Percentiles rank a stretch among this genome's conserved stretches.
Evolutionary conservation across 1,140 invertebrate species (phyloP).

Genomic region (Mactra quadrangularis): DNA sequence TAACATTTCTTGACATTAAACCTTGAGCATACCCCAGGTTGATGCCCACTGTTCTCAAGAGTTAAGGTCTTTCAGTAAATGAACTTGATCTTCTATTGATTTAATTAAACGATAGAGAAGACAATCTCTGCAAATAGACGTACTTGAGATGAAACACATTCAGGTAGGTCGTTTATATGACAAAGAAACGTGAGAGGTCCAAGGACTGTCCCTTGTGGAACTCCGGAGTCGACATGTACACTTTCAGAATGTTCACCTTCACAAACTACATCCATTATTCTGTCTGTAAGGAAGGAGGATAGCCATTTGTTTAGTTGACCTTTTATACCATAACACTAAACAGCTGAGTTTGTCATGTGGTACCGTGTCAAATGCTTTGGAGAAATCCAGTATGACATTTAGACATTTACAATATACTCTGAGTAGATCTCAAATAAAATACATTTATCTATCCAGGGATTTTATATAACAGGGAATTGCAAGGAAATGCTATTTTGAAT

Average conservation of each 20-base stretch:
- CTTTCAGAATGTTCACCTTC: slow-evolving; percentile 1
- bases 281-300: slow-evolving; percentile 6
- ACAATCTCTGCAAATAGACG: not conserved
- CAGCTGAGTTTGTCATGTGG: too few relatives aligned
- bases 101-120: not conserved
- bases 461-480: too few relatives aligned
- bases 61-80: not conserved
- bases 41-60: not conserved
- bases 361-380: not conserved
- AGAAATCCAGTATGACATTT: not conserved
- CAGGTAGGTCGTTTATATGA: slow-evolving; percentile 7
- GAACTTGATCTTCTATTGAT: not conserved
- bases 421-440: too few relatives aligned
- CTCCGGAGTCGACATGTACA: not conserved
- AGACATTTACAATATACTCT: too few relatives aligned
- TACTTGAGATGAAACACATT: not conserved
- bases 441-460: too few relatives aligned
- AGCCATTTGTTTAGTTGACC: not conserved
- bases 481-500: too few relatives aligned
- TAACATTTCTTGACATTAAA: slow-evolving; percentile 6
- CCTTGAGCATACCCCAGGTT: not conserved
- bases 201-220: not conserved
- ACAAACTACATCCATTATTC: not conserved
- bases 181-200: slow-evolving; percentile 8
- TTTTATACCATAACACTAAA: not conserved